Evolutionary conservation across 2,888 invertebrate species (phyloP), one percentile per base, ranked within the genome.

Genomic region (Serrognathus titanus): DNA sequence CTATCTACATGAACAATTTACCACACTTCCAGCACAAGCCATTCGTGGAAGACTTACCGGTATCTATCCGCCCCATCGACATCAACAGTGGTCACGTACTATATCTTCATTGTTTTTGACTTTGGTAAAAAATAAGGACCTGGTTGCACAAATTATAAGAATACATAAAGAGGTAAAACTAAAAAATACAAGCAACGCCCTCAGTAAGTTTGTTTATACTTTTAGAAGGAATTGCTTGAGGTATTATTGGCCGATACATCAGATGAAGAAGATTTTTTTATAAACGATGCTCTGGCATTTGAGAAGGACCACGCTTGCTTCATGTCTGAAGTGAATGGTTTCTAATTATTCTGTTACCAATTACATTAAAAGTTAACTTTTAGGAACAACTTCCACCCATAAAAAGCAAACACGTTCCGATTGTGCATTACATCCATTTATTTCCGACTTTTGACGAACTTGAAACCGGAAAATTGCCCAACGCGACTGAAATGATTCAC

Each of bases 201-300:
- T 31, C 24, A 7, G 5, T 7, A 7, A 31, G 24, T 6, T 31
- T 57, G 55, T 48, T 41, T 12, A 31, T 31, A 57, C 46, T 55
- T 62, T n/a, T 12, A 65, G 63, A 53, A 40, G 16, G 41, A 51
- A 55, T 58, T 57, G 38, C n/a, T 61, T 1, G 61, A 71, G 48
- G 31, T 83, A 64, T 75, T 79, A 66, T 75, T 85, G 60, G 78
- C 81, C 52, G 83, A 85, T 75, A 83, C 83, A 35, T 68, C 76
- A 6, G 53, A 31, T 3, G 45, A 48, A 11, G 54, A 50, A n/a
- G 83, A 84, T 74, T 68, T 80, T 55, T 80, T 79, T 72, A 68
- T 85, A 59, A 79, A 81, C 70, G 74, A 76, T 58, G 70, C 75
- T 61, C 70, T 85, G 57, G 74, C 53, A 2, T 31, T 83, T 8